A percentile compares a stretch with the other conserved stretches of the same genome.
phyloP scores from a whole-genome alignment of 2,797 vertebrate species.

The Benthosema pterotum region DNA sequence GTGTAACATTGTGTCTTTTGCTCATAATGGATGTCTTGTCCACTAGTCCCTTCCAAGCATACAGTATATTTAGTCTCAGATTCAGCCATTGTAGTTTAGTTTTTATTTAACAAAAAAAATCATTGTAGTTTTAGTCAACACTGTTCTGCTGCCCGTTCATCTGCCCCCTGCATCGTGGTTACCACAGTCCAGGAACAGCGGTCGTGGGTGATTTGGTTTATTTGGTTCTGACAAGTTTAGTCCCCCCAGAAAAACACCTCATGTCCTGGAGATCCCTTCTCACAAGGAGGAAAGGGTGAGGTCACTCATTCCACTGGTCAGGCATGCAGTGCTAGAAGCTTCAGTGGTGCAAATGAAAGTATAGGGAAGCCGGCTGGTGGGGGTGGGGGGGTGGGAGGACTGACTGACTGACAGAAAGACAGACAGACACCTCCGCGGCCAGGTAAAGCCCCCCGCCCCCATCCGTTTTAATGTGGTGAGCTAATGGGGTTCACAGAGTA shows the following conservation, averaged over 20 bases:
- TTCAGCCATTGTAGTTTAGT: too few species aligned
- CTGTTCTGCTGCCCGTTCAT: slow-evolving; percentile 46
- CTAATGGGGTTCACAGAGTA: slow-evolving; percentile 21
- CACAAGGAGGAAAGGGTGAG: slow-evolving; percentile 60
- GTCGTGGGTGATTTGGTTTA: slow-evolving; percentile 63
- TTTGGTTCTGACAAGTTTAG: slow-evolving; percentile 70
- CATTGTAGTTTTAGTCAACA: too few species aligned
- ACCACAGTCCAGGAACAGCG: slow-evolving; percentile 57
- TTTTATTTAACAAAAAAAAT: too few species aligned
- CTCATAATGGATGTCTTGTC: too few species aligned
- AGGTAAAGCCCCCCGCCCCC: slow-evolving; percentile 13
- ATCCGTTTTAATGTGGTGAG: slow-evolving; percentile 12
- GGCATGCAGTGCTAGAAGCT: slow-evolving; percentile 37
- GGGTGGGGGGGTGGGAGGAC: too few species aligned
- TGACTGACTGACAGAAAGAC: slow-evolving; percentile 27
- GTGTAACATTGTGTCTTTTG: too few species aligned
- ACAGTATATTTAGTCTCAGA: too few species aligned
- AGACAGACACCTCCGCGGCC: slow-evolving; percentile 17
- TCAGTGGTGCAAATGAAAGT: slow-evolving; percentile 47
- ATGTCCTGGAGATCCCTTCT: slow-evolving; percentile 66
- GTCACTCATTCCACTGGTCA: slow-evolving; percentile 70
- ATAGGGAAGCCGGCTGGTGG: slow-evolving; percentile 10
- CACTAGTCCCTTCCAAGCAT: too few species aligned
- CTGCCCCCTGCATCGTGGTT: slow-evolving; percentile 67
- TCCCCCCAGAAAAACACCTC: slow-evolving; percentile 60